phyloP scores from a whole-genome alignment of 2,888 invertebrate species.

The Diaperis boleti region DNA sequence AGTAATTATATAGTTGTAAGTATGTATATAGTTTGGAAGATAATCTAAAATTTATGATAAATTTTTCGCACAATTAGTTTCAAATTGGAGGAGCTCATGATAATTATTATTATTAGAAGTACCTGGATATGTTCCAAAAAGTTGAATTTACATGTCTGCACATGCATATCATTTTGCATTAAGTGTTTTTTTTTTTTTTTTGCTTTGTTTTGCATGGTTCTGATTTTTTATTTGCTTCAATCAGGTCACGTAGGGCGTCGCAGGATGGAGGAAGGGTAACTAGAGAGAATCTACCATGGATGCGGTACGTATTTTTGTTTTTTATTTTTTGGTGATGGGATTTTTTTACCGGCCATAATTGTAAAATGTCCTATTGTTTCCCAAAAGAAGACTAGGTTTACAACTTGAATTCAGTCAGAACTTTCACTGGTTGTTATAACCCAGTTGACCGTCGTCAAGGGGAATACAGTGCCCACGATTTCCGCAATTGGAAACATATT shows the following conservation, averaged over 20 bases:
- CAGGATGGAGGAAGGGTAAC: constrained; percentile 78
- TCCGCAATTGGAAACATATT: no score
- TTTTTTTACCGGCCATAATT: no score
- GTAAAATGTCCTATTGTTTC: no score
- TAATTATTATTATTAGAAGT: constrained; percentile 7
- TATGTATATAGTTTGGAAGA: no score
- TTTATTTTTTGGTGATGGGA: background rate
- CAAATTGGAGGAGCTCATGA: background rate
- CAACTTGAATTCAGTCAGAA: no score
- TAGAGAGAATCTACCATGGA: constrained; percentile 61
- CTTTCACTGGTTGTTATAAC: no score
- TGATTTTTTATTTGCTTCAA: constrained; percentile 53
- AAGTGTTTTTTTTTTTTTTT: constrained; percentile 18
- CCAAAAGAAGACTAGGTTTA: no score
- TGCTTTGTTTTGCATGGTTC: constrained; percentile 39
- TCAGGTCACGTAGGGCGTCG: constrained; percentile 89
- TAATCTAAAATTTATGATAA: constrained; percentile 11
- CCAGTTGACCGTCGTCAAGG: no score
- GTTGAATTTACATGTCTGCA: constrained; percentile 8
- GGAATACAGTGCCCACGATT: no score
- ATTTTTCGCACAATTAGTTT: constrained; percentile 21
- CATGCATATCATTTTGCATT: constrained; percentile 31
- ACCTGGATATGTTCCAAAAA: background rate
- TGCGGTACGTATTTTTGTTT: constrained; percentile 57
- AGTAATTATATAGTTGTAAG: no score